A percentile compares a stretch with the other conserved stretches of the same genome.
Evolutionary conservation across 1,140 invertebrate species (phyloP).

Genomic region (Ceratina australensis): DNA sequence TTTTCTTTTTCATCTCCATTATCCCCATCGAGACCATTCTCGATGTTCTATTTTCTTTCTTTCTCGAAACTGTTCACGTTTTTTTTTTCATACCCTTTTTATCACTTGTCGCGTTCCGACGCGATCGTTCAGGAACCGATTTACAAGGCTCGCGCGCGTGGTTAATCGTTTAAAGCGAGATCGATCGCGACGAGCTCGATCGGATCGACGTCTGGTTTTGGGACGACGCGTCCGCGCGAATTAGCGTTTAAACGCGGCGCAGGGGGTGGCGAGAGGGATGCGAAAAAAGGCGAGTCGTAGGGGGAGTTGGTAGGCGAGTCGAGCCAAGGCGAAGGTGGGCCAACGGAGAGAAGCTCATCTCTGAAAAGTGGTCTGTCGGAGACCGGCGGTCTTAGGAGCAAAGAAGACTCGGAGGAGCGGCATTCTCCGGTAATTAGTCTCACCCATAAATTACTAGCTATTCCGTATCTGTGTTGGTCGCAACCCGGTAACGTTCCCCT

Average conservation of each 20-base stretch:
- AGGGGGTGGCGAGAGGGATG: slow-evolving; percentile 12
- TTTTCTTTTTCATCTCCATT: slow-evolving; percentile 55
- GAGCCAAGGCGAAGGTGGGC: slow-evolving; percentile 37
- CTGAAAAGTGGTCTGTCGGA: slow-evolving; percentile 62
- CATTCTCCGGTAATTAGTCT: slow-evolving; percentile 77
- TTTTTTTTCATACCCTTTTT: neutral
- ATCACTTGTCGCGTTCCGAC: neutral
- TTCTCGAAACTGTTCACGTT: slow-evolving; percentile 1
- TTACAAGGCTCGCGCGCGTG: neutral
- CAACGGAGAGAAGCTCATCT: slow-evolving; percentile 48
- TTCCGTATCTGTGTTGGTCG: slow-evolving; percentile 70
- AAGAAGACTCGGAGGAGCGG: slow-evolving; percentile 72
- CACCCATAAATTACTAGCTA: slow-evolving; percentile 76
- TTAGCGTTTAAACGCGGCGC: slow-evolving; percentile 25
- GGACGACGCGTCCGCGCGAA: slow-evolving; percentile 11
- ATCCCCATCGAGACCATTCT: slow-evolving; percentile 46
- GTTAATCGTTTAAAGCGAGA: slow-evolving; percentile 8
- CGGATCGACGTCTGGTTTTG: slow-evolving; percentile 18
- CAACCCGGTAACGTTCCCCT: slow-evolving; percentile 54
- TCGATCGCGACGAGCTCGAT: slow-evolving; percentile 9
- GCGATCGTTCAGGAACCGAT: neutral
- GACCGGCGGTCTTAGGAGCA: slow-evolving; percentile 63
- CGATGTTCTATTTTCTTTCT: slow-evolving; percentile 1
- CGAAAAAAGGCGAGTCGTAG: slow-evolving; percentile 8
- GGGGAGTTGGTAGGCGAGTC: slow-evolving; percentile 24